These are phyloP conservation scores for Rhabditoides inermis DNA, from an alignment of 2,888 invertebrate genomes.

Conservation along the genomic window DNA sequence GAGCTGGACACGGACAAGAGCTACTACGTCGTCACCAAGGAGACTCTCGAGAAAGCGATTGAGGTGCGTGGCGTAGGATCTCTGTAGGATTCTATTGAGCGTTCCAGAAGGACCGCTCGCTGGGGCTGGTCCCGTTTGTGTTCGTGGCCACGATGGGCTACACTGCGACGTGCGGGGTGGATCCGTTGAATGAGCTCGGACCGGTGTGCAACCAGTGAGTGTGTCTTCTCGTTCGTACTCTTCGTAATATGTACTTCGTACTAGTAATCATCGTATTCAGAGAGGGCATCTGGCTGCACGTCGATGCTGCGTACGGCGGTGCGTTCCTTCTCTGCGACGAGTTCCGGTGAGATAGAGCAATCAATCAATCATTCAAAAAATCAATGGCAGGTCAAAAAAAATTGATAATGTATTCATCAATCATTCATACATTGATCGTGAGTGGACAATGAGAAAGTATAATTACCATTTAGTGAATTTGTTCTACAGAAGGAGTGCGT, in stretches of 20 bases:
- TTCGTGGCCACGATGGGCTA: constrained; percentile 63
- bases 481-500: no score
- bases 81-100: neutral
- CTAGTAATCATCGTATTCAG: no score
- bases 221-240: no score
- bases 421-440: no score
- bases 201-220: constrained; percentile 64
- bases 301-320: constrained; percentile 95
- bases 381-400: no score
- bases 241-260: no score
- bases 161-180: constrained; percentile 91
- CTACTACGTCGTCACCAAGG: constrained; percentile 65
- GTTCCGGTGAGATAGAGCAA: no score
- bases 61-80: no score
- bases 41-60: constrained; percentile 63
- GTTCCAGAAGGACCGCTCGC: constrained; percentile 18
- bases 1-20: neutral
- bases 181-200: constrained; percentile 68
- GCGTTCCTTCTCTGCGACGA: constrained; percentile 72
- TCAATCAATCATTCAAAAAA: no score
- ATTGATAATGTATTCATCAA: no score
- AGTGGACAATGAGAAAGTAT: no score
- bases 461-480: no score
- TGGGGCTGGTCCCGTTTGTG: constrained; percentile 33
- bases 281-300: constrained; percentile 84